Evolutionary conservation across 2,797 vertebrate species (phyloP).

Genomic region (Acestrorhynchus altus): DNA sequence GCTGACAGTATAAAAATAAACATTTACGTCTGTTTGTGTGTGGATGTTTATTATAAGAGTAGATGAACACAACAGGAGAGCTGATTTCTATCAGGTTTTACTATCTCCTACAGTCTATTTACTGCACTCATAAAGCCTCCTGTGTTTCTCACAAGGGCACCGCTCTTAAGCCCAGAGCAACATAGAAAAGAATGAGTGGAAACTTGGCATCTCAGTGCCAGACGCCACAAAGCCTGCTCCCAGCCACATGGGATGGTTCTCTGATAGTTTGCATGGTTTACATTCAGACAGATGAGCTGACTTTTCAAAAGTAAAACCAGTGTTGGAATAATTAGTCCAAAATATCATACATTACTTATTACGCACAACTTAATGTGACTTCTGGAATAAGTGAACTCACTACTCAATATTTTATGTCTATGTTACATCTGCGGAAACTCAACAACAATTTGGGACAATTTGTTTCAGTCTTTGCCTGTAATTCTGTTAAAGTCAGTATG

Average conservation of each 20-base stretch:
- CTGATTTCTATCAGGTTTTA: neutral
- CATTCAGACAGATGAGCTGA: neutral
- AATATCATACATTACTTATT: too few species aligned
- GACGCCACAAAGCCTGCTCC: conserved; percentile 27
- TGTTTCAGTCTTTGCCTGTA: too few species aligned
- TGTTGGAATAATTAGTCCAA: too few species aligned
- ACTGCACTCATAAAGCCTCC: conserved; percentile 31
- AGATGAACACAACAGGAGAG: neutral
- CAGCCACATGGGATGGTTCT: neutral
- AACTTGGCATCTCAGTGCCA: conserved; percentile 38
- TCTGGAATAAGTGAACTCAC: too few species aligned
- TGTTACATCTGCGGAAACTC: too few species aligned
- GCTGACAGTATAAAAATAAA: too few species aligned
- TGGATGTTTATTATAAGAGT: neutral
- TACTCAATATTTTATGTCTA: too few species aligned
- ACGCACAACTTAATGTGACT: too few species aligned
- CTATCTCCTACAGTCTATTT: conserved; percentile 2
- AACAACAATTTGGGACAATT: too few species aligned
- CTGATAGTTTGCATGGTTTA: neutral
- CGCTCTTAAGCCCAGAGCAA: neutral
- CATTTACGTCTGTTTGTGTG: too few species aligned
- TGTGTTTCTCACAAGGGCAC: conserved; percentile 18
- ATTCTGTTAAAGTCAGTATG: too few species aligned
- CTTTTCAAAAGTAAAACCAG: neutral
- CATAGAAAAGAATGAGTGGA: conserved; percentile 15